Conservation (phyloP, 2,888 invertebrate genomes). For the Brachyopa scutellaris region DNA sequence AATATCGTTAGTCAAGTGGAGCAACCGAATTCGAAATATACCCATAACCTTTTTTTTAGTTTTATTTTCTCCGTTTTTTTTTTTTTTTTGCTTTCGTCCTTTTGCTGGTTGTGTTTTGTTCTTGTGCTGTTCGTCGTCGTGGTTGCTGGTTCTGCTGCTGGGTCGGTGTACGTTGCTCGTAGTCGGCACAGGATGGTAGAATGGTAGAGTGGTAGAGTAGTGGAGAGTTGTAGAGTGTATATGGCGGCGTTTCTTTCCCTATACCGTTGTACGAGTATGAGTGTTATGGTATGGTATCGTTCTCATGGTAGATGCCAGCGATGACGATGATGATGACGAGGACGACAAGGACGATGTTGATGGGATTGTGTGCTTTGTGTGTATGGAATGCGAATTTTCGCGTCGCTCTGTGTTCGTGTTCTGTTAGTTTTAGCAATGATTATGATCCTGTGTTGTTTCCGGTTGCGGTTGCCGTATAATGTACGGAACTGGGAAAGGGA, state of each 20-base stretch:
- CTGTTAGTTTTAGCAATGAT: conserved; percentile 68
- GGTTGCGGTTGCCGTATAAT: conserved; percentile 41
- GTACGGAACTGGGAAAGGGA: conserved; percentile 34
- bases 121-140: conserved; percentile 69
- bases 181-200: conserved; percentile 67
- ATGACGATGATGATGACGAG: conserved; percentile 63
- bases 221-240: conserved; percentile 48
- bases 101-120: conserved; percentile 65
- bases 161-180: conserved; percentile 58
- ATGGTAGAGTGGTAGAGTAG: conserved; percentile 46
- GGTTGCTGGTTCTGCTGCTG: conserved; percentile 60
- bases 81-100: conserved; percentile 56
- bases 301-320: conserved; percentile 70
- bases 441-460: conserved; percentile 63
- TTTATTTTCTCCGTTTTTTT: conserved; percentile 25
- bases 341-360: conserved; percentile 57
- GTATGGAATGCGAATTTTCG: conserved; percentile 52
- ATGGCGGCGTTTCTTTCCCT: conserved; percentile 60
- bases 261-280: conserved; percentile 67
- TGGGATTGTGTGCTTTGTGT: conserved; percentile 53
- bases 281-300: conserved; percentile 72
- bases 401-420: conserved; percentile 46
- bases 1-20: conserved; percentile 73
- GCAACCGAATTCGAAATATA: conserved; percentile 73
- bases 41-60: conserved; percentile 61